A percentile compares a stretch with the other conserved stretches of the same genome.
These are phyloP conservation scores for Todus mexicanus DNA, from an alignment of 2,797 vertebrate species.

Conservation along the genomic window DNA sequence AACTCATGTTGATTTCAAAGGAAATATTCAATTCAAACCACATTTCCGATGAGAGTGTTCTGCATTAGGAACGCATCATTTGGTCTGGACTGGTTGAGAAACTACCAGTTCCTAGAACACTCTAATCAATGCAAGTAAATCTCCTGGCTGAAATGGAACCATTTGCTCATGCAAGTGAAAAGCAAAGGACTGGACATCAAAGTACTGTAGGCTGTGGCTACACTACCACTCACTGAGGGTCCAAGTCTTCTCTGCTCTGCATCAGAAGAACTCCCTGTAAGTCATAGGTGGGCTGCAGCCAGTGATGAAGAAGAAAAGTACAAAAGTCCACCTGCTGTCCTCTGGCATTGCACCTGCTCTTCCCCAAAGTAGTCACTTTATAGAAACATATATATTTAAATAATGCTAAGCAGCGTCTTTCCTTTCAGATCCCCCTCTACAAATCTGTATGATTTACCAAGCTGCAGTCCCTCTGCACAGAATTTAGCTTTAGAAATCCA, in stretches of 20 bases:
- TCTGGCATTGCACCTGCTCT: neutral
- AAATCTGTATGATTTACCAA: neutral
- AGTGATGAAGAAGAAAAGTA: neutral
- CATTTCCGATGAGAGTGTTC: neutral
- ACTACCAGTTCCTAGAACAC: neutral
- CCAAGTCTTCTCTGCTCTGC: neutral
- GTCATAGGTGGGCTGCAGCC: neutral
- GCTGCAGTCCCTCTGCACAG: neutral
- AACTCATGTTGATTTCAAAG: neutral
- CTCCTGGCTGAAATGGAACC: neutral
- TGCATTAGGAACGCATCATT: rapidly evolving
- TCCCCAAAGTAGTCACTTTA: neutral
- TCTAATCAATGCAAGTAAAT: rapidly evolving
- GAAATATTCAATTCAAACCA: neutral
- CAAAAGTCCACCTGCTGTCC: neutral
- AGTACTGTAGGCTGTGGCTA: neutral
- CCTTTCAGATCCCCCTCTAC: neutral
- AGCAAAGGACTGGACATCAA: neutral
- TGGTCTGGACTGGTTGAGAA: neutral
- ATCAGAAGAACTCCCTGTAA: neutral
- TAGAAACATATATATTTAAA: conserved; percentile 6
- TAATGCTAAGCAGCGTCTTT: conserved; percentile 2
- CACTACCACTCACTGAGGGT: neutral
- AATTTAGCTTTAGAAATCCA: neutral
- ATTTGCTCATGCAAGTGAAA: neutral